Base-by-base conservation (phyloP, 2,888 invertebrate species). In the Petrolisthes manimaculis region DNA sequence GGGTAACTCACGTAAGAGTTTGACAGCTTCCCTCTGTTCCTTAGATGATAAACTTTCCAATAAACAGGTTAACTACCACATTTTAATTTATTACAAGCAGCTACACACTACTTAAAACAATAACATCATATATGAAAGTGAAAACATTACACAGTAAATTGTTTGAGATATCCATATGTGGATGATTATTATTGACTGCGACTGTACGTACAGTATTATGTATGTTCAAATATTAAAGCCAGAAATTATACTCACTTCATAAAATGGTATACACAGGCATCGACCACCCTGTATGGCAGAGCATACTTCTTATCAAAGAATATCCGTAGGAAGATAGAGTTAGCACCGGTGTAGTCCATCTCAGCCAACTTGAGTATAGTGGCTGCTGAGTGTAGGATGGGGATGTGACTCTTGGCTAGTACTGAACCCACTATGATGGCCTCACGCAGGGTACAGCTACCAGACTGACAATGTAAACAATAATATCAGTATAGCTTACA, bases 281-380 rank as follows among this genome's bases (percentile, higher is more conserved):
- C 99, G 5, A 99, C 95, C 1, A 98, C 99, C 92, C 97, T 95
- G 93, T 97, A 99, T 0, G 99, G 99, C 86, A 99, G 94, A 0
- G 99, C 98, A 94, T 99, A 99, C 93, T 99, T 98, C 93, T 99
- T 99, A 93, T 99, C 98, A 91, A 99, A 95, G 89, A 99, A 95
- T 92, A 97, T 96, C 90, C 98, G 84, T 86, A 99, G 94, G 92
- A 99, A 98, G 92, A 99, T 97, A 61, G 98, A 98, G 93, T 97
- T 98, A 0, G 99, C 97, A 3, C 99, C 99, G 53, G 96, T 96
- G 92, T 98, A 99, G 92, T 97, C 97, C 98, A 99, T 98, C 94
- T 98, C 98, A 75, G 98, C 98, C 88, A 99, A 97, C 94, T 98
- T 97, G 55, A 98, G 93, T 92, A 99, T 95, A 55, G 98, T 98